Percentiles rank a stretch among this genome's conserved stretches.
phyloP scores from a whole-genome alignment of 2,888 invertebrate species.

The Antheraea yamamai region DNA sequence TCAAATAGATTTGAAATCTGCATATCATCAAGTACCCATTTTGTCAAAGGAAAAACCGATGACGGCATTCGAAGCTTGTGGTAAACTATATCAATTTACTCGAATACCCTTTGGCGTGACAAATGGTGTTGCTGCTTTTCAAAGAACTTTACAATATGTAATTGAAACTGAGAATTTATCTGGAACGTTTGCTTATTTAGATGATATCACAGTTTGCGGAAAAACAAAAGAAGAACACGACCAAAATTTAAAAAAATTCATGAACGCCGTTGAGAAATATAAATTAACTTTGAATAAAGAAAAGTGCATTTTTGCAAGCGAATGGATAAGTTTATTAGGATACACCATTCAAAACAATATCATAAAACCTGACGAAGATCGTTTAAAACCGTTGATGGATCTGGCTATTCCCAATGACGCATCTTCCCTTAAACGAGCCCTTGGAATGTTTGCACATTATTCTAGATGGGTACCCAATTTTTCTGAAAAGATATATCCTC shows the following conservation, averaged over 20 bases:
- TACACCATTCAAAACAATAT: background rate
- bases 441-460: slow-evolving; percentile 18
- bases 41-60: background rate
- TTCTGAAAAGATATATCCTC: too few relatives aligned
- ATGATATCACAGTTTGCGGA: background rate
- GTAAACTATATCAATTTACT: background rate
- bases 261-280: background rate
- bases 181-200: background rate
- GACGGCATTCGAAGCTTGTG: slow-evolving; percentile 8
- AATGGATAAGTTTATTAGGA: background rate
- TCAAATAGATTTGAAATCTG: slow-evolving; percentile 5
- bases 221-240: background rate
- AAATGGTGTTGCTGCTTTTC: background rate
- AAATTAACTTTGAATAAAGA: background rate
- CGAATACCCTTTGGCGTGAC: background rate
- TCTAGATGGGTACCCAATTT: slow-evolving; percentile 17
- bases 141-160: background rate
- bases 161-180: background rate
- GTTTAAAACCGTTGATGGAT: background rate
- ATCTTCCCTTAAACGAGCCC: slow-evolving; percentile 1
- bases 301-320: background rate
- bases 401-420: background rate
- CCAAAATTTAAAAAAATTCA: background rate
- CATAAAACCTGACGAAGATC: background rate
- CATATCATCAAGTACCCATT: background rate